Evolutionary conservation across 2,888 invertebrate species (phyloP), one percentile per base, ranked within the genome.

Genomic region (Dorcus hopei): DNA sequence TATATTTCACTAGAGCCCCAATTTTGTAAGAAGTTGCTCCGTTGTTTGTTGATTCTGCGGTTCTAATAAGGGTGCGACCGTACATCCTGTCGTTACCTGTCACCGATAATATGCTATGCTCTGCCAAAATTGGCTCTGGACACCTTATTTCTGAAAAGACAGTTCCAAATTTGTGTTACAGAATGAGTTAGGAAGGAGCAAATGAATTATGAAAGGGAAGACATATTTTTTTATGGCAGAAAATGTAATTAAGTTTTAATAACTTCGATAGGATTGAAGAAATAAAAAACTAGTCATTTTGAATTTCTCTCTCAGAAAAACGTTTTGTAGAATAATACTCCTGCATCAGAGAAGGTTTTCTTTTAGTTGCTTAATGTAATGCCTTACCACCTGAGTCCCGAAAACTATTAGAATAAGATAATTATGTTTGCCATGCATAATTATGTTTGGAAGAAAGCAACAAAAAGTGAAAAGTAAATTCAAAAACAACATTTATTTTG

Each of bases 11-110:
- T 14, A 93, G 79, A 0, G 94, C 91, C 0, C 92, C 91, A 64
- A 94, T 91, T 73, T 91, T 90, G 78, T 92, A 94, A 0, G 92
- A 90, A 59, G 89, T 87, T 0, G 89, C 86, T 0, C 80, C 81
- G 8, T 84, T 85, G 68, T 84, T 87, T 2, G 83, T 74, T 2
- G 83, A 82, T 52, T 89, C 90, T 0, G 86, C 79, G 0, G 93
- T 93, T 42, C 90, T 82, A 64, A 93, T 89, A 14, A 93, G 79
- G 0, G 93, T 93, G 26, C 93, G 83, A 0, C 93, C 93, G 72
- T 93, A 93, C 85, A 91, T 90, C 52, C 95, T 83, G 74, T 95
- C 95, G 74, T 95, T 95, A 52, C 93, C 93, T 0, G 94, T 93
- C 38, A 95, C 91, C 0, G 94, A 93, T 0, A 94, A 83, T 19